phyloP scores from a whole-genome alignment of 1,140 invertebrate species.

The Sycophaga agraensis region DNA sequence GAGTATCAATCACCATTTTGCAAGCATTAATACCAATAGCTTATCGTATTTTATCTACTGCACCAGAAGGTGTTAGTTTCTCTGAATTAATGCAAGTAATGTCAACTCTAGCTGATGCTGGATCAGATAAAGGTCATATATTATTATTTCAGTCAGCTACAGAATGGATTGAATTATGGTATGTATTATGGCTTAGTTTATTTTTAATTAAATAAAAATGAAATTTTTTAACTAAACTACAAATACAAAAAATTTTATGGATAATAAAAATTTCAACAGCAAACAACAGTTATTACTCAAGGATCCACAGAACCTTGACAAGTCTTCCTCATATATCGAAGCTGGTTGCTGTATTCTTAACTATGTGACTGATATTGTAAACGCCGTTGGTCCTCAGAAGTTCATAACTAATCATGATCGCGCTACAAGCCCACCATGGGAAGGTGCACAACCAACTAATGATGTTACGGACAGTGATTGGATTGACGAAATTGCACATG shows the following conservation, averaged over 20 bases:
- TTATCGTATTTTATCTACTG: slow-evolving; percentile 64
- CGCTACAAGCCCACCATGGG: slow-evolving; percentile 75
- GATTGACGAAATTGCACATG: slow-evolving; percentile 77
- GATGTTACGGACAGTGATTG: slow-evolving; percentile 80
- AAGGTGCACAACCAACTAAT: slow-evolving; percentile 70
- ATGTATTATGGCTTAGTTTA: too few species aligned
- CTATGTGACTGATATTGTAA: slow-evolving; percentile 72
- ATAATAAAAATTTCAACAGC: slow-evolving; percentile 27
- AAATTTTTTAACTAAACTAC: neutral
- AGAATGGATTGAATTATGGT: slow-evolving; percentile 76
- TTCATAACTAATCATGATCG: slow-evolving; percentile 55
- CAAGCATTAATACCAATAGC: slow-evolving; percentile 76
- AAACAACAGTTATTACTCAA: slow-evolving; percentile 51
- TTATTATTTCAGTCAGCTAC: slow-evolving; percentile 78
- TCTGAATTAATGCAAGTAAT: slow-evolving; percentile 78
- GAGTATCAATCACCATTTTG: slow-evolving; percentile 73
- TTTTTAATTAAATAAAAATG: neutral
- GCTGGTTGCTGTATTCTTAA: slow-evolving; percentile 77
- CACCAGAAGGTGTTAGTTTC: slow-evolving; percentile 72
- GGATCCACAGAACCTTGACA: slow-evolving; percentile 46
- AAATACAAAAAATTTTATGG: too few species aligned
- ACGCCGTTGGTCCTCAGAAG: slow-evolving; percentile 61
- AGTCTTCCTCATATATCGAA: slow-evolving; percentile 65
- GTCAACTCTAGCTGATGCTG: slow-evolving; percentile 81
- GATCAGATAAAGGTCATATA: slow-evolving; percentile 73